These are phyloP conservation scores for Merluccius polli DNA, from an alignment of 2,797 vertebrate species.

Conservation along the genomic window DNA sequence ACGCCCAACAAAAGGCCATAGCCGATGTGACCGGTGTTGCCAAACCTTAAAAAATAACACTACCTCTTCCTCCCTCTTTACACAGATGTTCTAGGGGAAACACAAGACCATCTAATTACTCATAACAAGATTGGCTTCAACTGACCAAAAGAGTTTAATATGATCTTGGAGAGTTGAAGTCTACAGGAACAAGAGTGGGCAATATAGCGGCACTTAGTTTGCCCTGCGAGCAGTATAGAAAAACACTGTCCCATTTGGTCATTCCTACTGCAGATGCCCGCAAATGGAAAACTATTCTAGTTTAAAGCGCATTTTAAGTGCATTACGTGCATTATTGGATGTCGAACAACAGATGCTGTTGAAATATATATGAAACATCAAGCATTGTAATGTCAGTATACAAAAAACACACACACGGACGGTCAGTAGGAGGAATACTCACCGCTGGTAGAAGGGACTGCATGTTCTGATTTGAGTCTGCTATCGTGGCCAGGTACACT, in stretches of 20 bases:
- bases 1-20: background rate
- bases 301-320: no score
- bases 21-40: background rate
- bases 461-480: conserved; percentile 99
- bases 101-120: background rate
- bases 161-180: background rate
- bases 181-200: background rate
- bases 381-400: background rate
- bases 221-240: background rate
- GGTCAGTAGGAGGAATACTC: conserved; percentile 69
- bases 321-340: no score
- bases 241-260: background rate
- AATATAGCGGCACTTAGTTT: background rate
- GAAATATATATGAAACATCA: background rate
- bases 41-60: background rate
- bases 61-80: background rate
- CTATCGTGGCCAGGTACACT: conserved; percentile 98
- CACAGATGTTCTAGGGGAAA: background rate
- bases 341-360: background rate
- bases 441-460: conserved; percentile 97
- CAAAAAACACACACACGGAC: background rate
- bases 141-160: background rate
- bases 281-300: background rate
- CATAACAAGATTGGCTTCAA: background rate
- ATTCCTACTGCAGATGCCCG: background rate